Percentiles rank a stretch among this genome's conserved stretches.
Evolutionary conservation across 1,140 invertebrate species (phyloP).

Genomic region (Bombus difficillimus): DNA sequence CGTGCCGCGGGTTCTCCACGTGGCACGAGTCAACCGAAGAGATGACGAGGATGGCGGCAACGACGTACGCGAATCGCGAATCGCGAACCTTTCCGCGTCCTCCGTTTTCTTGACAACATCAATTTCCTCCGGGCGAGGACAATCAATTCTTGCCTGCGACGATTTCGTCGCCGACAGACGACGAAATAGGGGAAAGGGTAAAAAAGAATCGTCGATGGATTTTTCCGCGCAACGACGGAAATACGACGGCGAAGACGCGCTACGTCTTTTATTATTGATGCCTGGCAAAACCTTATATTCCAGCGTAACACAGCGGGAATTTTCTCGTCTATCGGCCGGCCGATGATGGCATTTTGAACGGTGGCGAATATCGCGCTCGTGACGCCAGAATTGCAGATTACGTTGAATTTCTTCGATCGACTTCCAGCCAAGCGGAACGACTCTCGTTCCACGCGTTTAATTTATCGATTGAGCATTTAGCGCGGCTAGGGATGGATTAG

Average conservation of each 20-base stretch:
- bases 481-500: no score
- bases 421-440: neutral
- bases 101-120: slow-evolving; percentile 30
- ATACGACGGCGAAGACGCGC: slow-evolving; percentile 17
- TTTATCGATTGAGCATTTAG: neutral
- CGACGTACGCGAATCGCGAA: slow-evolving; percentile 7
- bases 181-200: neutral
- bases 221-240: slow-evolving; percentile 22
- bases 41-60: neutral
- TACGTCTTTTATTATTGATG: slow-evolving; percentile 33
- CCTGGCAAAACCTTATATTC: slow-evolving; percentile 10
- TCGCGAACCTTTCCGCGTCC: slow-evolving; percentile 31
- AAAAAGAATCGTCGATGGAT: slow-evolving; percentile 39
- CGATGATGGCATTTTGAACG: neutral
- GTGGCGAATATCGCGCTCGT: neutral
- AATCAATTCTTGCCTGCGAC: slow-evolving; percentile 51
- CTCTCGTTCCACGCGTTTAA: neutral
- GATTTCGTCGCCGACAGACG: neutral
- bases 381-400: neutral
- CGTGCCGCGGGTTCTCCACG: slow-evolving; percentile 37
- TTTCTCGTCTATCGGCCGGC: no score
- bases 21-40: slow-evolving; percentile 19
- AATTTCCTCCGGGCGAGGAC: slow-evolving; percentile 43
- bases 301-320: neutral
- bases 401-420: neutral